Conservation (phyloP, 2,797 vertebrate genomes). For the Semotilus atromaculatus region DNA sequence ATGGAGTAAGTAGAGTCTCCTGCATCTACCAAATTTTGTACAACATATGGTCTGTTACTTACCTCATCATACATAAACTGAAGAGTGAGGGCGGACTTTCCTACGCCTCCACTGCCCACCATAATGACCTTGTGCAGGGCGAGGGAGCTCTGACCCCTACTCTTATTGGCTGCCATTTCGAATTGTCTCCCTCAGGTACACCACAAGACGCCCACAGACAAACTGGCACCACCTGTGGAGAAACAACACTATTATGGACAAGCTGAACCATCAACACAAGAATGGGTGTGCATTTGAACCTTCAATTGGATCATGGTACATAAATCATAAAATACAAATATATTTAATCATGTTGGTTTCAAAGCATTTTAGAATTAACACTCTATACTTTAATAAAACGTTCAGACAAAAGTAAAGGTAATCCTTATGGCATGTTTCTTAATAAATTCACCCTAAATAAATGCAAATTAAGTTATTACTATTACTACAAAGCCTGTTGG, state of each 20-base stretch:
- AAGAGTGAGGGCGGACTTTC: conserved; percentile 96
- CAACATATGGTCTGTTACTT: conserved; percentile 52
- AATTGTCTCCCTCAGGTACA: conserved; percentile 55
- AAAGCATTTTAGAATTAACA: neutral
- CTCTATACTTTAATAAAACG: neutral
- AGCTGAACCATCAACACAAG: neutral
- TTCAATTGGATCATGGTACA: neutral
- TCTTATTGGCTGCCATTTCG: conserved; percentile 92
- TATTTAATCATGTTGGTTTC: neutral
- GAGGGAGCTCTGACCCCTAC: conserved; percentile 96
- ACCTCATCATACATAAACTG: conserved; percentile 99
- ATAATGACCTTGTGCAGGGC: conserved; percentile 98
- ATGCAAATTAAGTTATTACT: neutral
- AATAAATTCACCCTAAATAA: neutral
- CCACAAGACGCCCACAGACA: conserved; percentile 45
- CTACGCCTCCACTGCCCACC: conserved; percentile 98
- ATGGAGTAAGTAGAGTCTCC: neutral
- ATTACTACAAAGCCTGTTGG: neutral
- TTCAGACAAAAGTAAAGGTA: neutral
- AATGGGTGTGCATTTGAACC: neutral
- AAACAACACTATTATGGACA: conserved; percentile 32
- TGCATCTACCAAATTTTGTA: neutral
- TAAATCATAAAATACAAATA: neutral
- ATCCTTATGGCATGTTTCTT: too few species aligned
- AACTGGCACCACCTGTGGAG: conserved; percentile 66